These are phyloP conservation scores for Chrysodeixis includens DNA, from an alignment of 2,888 invertebrate species.

Conservation along the genomic window DNA sequence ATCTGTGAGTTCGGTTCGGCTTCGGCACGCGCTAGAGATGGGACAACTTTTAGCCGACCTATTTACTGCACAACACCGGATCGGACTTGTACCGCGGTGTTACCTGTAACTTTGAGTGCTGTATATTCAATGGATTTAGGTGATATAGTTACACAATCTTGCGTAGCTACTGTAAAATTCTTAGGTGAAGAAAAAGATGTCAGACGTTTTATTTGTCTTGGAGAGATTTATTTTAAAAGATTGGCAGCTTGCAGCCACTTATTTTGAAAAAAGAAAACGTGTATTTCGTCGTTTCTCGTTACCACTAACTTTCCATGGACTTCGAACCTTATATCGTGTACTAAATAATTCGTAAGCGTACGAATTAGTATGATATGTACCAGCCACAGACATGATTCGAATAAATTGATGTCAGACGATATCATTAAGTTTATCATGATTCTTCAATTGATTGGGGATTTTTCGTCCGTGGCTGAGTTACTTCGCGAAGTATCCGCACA, in stretches of 20 bases:
- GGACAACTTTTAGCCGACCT: constrained; percentile 70
- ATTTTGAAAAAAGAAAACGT: not conserved
- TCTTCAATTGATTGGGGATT: constrained; percentile 68
- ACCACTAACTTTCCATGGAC: not conserved
- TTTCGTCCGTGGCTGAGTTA: constrained; percentile 64
- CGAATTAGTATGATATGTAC: constrained; percentile 43
- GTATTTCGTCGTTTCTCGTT: not conserved
- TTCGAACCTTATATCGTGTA: not conserved
- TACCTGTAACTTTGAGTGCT: constrained; percentile 62
- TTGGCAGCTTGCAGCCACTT: too few species aligned
- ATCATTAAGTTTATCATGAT: constrained; percentile 70
- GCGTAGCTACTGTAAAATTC: constrained; percentile 25
- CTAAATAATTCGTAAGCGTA: constrained; percentile 17
- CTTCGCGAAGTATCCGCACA: constrained; percentile 67
- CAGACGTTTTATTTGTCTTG: not conserved
- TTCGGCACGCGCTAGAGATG: constrained; percentile 60
- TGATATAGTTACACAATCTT: constrained; percentile 55
- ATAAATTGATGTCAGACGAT: constrained; percentile 66
- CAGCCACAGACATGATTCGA: constrained; percentile 48
- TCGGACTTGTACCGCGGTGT: constrained; percentile 55
- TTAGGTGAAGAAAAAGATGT: not conserved
- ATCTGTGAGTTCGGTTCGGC: constrained; percentile 63
- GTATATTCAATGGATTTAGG: constrained; percentile 64
- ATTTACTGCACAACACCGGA: constrained; percentile 67
- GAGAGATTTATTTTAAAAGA: not conserved